Evolutionary conservation across 2,888 invertebrate genomes (phyloP), one percentile per base, ranked within the genome.

Genomic region (Lottia gigantea): DNA sequence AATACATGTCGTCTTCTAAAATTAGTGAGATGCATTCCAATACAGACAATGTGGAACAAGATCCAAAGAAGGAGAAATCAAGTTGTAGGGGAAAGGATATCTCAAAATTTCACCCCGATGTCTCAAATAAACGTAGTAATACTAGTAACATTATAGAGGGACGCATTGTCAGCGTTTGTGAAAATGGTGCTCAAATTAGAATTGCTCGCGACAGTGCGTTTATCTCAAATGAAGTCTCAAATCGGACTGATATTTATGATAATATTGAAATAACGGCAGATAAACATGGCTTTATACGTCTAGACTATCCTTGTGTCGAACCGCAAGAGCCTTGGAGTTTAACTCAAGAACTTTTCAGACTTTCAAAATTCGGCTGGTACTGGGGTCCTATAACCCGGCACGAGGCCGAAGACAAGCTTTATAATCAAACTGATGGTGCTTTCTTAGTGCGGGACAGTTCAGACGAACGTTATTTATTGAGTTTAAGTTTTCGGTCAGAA

Each of bases 401-500:
- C 49, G 92, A 93, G 87, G 94, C 94, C 0, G 93, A 94, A 85
- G 91, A 92, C 70, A 92, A 92, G 84, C 88, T 94, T 31, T 89
- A 91, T 67, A 92, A 92, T 73, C 92, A 92, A 84, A 92, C 93
- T 23, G 93, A 94, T 82, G 94, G 94, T 71, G 92, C 94, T 68
- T 94, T 94, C 88, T 89, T 94, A 72, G 92, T 94, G 11, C 90
- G 94, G 46, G 94, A 94, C 86, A 94, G 94, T 3, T 93, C 93
- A 25, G 93, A 93, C 70, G 91, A 92, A 79, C 91, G 91, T 74
- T 92, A 93, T 83, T 91, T 94, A 75, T 91, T 94, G 77, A 93
- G 93, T 46, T 89, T 94, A 67, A 93, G 93, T 85, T 94, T 94
- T 88, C 91, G 94, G 73, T 89, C 89, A 2, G 88, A 92, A 71